phyloP scores from a whole-genome alignment of 2,888 invertebrate genomes.

The Molorchus minor region DNA sequence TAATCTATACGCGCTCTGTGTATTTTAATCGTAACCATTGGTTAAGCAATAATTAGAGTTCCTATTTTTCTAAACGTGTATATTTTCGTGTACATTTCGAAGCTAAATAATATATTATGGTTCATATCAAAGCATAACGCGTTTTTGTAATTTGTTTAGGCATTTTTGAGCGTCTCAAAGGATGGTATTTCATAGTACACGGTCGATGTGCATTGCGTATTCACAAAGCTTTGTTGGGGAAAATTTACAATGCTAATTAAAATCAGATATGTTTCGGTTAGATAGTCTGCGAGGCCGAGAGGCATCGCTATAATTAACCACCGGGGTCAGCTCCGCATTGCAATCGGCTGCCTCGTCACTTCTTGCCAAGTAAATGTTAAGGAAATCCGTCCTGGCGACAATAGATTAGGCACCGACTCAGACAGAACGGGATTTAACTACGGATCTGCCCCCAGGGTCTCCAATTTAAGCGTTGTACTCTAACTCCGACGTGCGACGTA shows the following conservation, averaged over 20 bases:
- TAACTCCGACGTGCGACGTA: no score
- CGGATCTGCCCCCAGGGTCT: no score
- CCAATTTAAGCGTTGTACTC: no score
- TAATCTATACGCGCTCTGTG: no score
- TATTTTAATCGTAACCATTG: no score
- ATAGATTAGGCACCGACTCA: constrained; percentile 8
- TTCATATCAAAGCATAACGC: background rate
- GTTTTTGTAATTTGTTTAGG: constrained; percentile 8
- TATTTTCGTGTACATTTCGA: no score
- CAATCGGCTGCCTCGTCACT: constrained; percentile 10
- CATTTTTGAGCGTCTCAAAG: constrained; percentile 12
- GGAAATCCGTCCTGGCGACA: constrained; percentile 18
- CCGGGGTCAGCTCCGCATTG: constrained; percentile 20
- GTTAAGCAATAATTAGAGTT: no score
- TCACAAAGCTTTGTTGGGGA: constrained; percentile 45
- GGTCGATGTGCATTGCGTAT: constrained; percentile 36
- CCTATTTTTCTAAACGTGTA: no score
- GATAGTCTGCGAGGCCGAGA: constrained; percentile 19
- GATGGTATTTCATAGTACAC: constrained; percentile 10
- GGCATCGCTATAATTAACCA: constrained; percentile 28
- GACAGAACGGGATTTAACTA: no score
- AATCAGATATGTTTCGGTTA: constrained; percentile 41
- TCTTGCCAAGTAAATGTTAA: constrained; percentile 9
- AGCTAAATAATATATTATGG: background rate
- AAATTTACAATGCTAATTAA: constrained; percentile 50